These are phyloP conservation scores for Pseudomyrmex gracilis DNA, from an alignment of 1,140 invertebrate species.

Conservation along the genomic window DNA sequence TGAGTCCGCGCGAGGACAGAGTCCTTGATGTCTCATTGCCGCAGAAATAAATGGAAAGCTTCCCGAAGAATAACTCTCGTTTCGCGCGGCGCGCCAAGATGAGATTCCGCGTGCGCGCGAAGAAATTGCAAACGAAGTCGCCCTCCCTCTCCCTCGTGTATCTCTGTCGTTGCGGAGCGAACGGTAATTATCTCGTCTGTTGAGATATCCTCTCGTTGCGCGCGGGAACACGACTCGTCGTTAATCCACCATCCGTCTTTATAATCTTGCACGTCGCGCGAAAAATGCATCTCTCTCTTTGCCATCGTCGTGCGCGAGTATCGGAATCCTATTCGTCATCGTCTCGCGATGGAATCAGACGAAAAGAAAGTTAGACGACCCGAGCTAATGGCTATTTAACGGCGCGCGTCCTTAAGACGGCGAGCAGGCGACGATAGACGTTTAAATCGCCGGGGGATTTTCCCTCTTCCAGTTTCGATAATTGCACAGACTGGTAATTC, in stretches of 20 bases:
- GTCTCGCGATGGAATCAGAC: slow-evolving; percentile 48
- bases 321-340: slow-evolving; percentile 59
- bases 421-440: background rate
- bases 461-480: background rate
- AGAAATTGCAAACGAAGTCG: background rate
- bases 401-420: background rate
- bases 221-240: slow-evolving; percentile 17
- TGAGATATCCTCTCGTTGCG: slow-evolving; percentile 16
- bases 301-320: slow-evolving; percentile 9
- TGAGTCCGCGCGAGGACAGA: slow-evolving; percentile 18
- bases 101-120: background rate
- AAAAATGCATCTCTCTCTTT: slow-evolving; percentile 27
- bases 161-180: background rate
- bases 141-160: background rate
- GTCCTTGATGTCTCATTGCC: slow-evolving; percentile 33
- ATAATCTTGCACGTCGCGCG: slow-evolving; percentile 45
- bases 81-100: background rate
- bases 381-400: slow-evolving; percentile 49
- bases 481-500: slow-evolving; percentile 8
- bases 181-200: slow-evolving; percentile 32
- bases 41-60: slow-evolving; percentile 55
- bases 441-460: background rate
- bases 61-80: slow-evolving; percentile 2
- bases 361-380: slow-evolving; percentile 39
- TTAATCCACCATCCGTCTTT: slow-evolving; percentile 50